Evolutionary conservation across 2,113 vertebrate genomes (phyloP).

Genomic region (Vireo altiloquus): DNA sequence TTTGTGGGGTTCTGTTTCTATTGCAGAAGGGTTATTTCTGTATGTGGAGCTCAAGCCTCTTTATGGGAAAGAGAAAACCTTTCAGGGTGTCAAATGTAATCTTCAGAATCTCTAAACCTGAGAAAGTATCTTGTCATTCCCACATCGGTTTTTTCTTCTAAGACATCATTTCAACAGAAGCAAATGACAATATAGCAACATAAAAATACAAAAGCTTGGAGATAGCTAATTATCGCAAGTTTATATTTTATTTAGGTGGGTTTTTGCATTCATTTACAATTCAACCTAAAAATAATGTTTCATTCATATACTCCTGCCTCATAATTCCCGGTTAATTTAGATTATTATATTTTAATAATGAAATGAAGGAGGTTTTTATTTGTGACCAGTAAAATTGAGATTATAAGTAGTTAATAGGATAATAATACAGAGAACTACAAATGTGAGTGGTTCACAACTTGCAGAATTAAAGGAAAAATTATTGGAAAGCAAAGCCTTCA

Average conservation of each 20-base stretch:
- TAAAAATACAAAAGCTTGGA: background rate
- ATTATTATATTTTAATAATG: background rate
- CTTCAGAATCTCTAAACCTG: background rate
- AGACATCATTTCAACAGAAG: background rate
- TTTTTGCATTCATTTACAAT: background rate
- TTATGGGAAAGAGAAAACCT: background rate
- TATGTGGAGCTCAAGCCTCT: background rate
- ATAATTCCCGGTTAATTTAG: background rate
- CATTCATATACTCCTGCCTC: background rate
- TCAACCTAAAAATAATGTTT: background rate
- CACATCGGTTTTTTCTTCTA: background rate
- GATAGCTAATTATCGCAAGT: background rate
- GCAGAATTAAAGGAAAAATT: background rate
- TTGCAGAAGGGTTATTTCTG: background rate
- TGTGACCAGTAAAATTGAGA: background rate
- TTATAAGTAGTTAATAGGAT: background rate
- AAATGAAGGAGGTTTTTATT: accelerated
- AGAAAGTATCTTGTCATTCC: background rate
- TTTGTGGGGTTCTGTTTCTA: background rate
- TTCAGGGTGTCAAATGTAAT: background rate
- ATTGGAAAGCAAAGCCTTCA: background rate
- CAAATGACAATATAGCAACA: background rate
- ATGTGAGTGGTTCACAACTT: background rate
- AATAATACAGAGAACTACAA: background rate
- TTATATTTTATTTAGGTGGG: background rate